Conservation (phyloP, 2,888 invertebrate species). For the Lasioglossum villosulum region DNA sequence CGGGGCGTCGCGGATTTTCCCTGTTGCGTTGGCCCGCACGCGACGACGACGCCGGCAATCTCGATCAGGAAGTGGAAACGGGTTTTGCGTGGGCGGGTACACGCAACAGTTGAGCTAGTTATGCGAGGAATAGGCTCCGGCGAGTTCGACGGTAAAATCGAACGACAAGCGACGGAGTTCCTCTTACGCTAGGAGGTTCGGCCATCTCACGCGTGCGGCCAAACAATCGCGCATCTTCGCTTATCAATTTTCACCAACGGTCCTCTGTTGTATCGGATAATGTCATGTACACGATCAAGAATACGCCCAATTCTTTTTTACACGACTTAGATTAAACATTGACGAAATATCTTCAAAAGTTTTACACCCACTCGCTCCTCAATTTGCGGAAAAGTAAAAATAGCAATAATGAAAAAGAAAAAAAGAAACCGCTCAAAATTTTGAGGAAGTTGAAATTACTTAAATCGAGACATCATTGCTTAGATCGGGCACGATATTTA, state of each 20-base stretch:
- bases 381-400: no score
- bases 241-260: background rate
- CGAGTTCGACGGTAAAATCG: conserved; percentile 61
- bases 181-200: conserved; percentile 31
- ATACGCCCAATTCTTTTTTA: background rate
- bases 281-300: background rate
- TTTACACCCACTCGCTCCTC: no score
- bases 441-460: no score
- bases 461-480: no score
- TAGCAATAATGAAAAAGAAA: background rate
- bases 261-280: background rate
- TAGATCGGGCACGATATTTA: no score
- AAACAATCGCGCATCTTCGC: background rate
- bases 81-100: conserved; percentile 69
- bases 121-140: conserved; percentile 55
- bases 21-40: conserved; percentile 62
- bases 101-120: conserved; percentile 70
- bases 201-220: background rate
- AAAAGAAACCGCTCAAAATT: no score
- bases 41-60: conserved; percentile 50
- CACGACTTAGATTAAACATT: background rate
- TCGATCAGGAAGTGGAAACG: conserved; percentile 65
- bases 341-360: no score
- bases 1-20: conserved; percentile 49
- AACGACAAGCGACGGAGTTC: conserved; percentile 50